phyloP scores from a whole-genome alignment of 1,140 invertebrate species.

The Artemia franciscana region DNA sequence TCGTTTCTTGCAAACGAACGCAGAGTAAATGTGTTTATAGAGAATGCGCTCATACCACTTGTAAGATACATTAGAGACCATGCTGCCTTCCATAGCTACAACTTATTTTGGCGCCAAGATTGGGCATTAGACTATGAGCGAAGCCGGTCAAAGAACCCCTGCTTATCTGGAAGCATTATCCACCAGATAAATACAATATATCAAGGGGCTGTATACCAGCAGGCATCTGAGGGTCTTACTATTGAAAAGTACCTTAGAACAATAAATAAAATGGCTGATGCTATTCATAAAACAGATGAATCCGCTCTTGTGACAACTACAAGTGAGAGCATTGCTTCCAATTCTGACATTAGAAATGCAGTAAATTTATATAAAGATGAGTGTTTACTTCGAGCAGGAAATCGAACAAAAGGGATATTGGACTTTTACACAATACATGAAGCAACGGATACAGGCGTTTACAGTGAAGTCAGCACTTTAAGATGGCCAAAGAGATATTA shows the following conservation, averaged over 20 bases:
- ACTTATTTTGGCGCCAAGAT: background rate
- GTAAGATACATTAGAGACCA: background rate
- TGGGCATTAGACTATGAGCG: background rate
- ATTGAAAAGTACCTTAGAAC: background rate
- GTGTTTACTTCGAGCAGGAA: background rate
- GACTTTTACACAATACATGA: background rate
- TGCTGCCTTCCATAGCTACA: background rate
- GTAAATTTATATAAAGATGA: background rate
- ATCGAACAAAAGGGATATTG: background rate
- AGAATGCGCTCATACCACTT: background rate
- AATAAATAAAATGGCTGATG: background rate
- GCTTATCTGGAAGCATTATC: background rate
- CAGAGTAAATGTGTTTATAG: background rate
- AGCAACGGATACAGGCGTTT: background rate
- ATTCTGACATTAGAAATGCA: background rate
- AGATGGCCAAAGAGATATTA: background rate
- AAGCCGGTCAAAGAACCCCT: background rate
- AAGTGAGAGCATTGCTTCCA: background rate
- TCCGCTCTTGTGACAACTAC: background rate
- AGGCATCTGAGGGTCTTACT: background rate
- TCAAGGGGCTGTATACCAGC: background rate
- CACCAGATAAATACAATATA: background rate
- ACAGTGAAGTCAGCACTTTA: background rate
- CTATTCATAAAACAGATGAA: background rate
- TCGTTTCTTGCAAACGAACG: background rate